Base-by-base conservation (phyloP, 1,140 invertebrate genomes). In the Neodiprion fabricii region DNA sequence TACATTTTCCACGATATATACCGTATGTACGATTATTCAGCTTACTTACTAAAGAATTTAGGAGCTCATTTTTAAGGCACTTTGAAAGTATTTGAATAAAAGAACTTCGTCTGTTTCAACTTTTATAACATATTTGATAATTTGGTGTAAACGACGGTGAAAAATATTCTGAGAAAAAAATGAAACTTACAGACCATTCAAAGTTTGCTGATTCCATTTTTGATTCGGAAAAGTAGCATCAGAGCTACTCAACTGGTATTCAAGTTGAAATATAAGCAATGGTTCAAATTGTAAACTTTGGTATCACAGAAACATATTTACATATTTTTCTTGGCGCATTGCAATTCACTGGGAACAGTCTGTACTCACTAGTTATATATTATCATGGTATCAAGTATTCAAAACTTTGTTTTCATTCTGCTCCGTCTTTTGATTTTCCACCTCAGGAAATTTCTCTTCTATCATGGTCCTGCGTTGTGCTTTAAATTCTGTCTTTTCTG, bases 231-330 rank as follows among this genome's bases (percentile, higher is more conserved):
- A 61, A 8, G 2, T 40, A 61, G 53, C 11, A 61, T 4, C 53
- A 9, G 53, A 14, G 11, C 11, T 61, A 3, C 1, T 4, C 11
- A 11, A 61, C 8, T 61, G 53, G 53, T 8, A 61, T n/a, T 61
- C 53, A n/a, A 0, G 11, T 4, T 61, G n/a, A 11, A 1, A 61
- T 61, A n/a, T 9, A 61, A 61, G 53, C 53, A 17, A 61, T 9
- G 8, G n/a, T 14, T 61, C 0, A 17, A 61, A 61, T 61, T 17
- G 11, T 61, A 72, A 75, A 75, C 48, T 61, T 69, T 78, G 76
- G 79, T 83, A 84, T 83, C 83, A 84, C 82, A 83, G 82, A 73
- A 75, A 72, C 65, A 66, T 79, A 80, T 76, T 79, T 79, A 77
- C 75, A 77, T 40, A 40, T 40, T 40, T 40, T 40, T 40, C 28